Evolutionary conservation across 2,797 vertebrate species (phyloP).

Genomic region (Labroides dimidiatus): DNA sequence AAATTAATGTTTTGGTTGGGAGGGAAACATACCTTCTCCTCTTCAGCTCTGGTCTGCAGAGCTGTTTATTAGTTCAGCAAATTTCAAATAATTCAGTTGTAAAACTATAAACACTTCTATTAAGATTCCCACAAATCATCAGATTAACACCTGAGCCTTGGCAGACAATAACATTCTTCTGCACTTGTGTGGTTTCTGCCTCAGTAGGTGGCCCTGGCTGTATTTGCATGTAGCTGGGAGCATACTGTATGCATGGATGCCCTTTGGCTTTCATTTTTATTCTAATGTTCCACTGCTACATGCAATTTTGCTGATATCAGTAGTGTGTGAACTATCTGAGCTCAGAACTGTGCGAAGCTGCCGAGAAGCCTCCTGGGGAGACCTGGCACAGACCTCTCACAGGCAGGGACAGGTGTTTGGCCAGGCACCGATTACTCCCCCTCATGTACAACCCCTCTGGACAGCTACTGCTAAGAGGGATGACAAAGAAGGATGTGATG

Average conservation of each 20-base stretch:
- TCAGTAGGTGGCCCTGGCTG: constrained; percentile 29
- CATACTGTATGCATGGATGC: constrained; percentile 15
- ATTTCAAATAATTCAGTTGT: constrained; percentile 4
- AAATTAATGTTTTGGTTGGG: constrained; percentile 35
- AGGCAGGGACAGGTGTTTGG: constrained; percentile 62
- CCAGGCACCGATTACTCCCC: constrained; percentile 24
- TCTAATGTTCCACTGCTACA: constrained; percentile 12
- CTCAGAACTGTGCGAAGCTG: constrained; percentile 28
- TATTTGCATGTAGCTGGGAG: constrained; percentile 23
- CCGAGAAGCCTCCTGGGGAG: constrained; percentile 50
- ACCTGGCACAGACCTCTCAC: constrained; percentile 37
- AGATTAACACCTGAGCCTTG: constrained; percentile 43
- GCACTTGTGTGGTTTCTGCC: constrained; percentile 27
- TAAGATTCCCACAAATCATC: constrained; percentile 35
- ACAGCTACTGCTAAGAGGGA: constrained; percentile 38
- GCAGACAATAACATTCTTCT: constrained; percentile 15
- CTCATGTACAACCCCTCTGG: constrained; percentile 30
- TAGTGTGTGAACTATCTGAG: constrained; percentile 22
- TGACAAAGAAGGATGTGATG: constrained; percentile 60
- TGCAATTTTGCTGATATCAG: constrained; percentile 33
- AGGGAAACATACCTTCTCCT: constrained; percentile 21
- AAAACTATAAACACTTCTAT: constrained; percentile 17
- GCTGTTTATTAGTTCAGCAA: constrained; percentile 16
- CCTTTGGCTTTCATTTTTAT: constrained; percentile 51
- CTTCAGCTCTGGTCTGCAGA: constrained; percentile 2